Base-by-base conservation (phyloP, 2,113 vertebrate genomes). In the Gavia stellata region DNA sequence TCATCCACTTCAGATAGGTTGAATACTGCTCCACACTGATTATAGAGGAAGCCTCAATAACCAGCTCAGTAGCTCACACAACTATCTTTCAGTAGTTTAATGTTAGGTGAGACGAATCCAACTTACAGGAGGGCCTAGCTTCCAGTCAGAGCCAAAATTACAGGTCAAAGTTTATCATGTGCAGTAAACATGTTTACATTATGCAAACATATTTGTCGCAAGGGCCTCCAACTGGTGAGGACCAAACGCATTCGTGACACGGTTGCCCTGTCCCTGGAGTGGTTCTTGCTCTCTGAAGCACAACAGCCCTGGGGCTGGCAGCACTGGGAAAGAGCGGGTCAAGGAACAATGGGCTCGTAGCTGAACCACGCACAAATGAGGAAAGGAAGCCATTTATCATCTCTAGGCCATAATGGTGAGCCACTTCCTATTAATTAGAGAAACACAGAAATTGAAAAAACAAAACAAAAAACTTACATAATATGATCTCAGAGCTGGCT, bases 311-410 rank as follows among this genome's bases (percentile, higher is more conserved):
- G 55, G 25, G 89, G 44, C 66, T 78, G 78, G 53, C 33, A 81
- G 81, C 56, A 56, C 91, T 94, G 95, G 95, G 90, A 88, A 89
- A 93, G 81, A 88, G 52, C n/a, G 15, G 59, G 73, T 61, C 71
- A 34, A 31, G 53, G 71, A 97, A 97, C 96, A 97, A 95, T 89
- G 79, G 61, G 36, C 59, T 90, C 2, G 1, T 53, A 73, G 88
- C 92, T 86, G 85, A 83, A 83, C 62, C 24, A 1, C 1, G 4
- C 81, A 18, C 49, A 66, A 71, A 80, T 3, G 85, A 81, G 90
- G 74, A 89, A 52, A 97, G 92, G 96, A 97, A 90, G 33, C 68
- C 65, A 44, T 93, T 97, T 96, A 75, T 97, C 95, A 96, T 78
- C 91, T 74, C 72, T 55, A n/a, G 80, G 95, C 86, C 83, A 55